Conservation (phyloP, 2,113 vertebrate species). For the Lethenteron camtschaticum region DNA sequence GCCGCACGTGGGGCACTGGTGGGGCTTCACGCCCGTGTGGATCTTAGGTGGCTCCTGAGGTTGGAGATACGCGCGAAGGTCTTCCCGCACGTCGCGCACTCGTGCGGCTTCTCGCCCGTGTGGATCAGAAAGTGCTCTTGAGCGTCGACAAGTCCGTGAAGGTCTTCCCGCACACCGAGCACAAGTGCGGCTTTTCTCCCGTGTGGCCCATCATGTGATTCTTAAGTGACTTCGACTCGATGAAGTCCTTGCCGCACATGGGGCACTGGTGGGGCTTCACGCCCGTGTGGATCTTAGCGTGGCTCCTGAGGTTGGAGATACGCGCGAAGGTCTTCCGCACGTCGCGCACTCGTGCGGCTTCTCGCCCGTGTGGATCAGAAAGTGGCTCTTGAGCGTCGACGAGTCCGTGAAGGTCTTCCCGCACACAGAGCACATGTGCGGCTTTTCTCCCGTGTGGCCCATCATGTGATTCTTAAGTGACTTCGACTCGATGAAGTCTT, state of each 20-base stretch:
- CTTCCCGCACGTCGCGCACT: constrained; percentile 14
- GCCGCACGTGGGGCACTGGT: not conserved
- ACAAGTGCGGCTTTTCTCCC: not conserved
- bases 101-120: not conserved
- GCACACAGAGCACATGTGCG: not conserved
- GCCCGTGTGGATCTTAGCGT: constrained; percentile 12
- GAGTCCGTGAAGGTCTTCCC: constrained; percentile 1
- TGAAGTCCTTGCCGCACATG: not conserved
- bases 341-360: constrained; percentile 4
- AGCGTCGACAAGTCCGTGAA: not conserved
- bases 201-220: constrained; percentile 1
- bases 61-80: constrained; percentile 18
- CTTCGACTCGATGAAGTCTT: not conserved
- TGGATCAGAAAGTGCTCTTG: not conserved
- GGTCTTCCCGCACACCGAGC: constrained; percentile 2
- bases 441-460: not conserved
- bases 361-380: not conserved
- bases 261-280: not conserved
- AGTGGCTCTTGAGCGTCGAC: not conserved
- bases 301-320: constrained; percentile 16
- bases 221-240: not conserved
- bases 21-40: not conserved
- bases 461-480: not conserved
- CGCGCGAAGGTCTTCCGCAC: constrained; percentile 20
- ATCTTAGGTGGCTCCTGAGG: constrained; percentile 16